Base-by-base conservation (phyloP, 1,140 invertebrate genomes). In the Parasteatoda tepidariorum region DNA sequence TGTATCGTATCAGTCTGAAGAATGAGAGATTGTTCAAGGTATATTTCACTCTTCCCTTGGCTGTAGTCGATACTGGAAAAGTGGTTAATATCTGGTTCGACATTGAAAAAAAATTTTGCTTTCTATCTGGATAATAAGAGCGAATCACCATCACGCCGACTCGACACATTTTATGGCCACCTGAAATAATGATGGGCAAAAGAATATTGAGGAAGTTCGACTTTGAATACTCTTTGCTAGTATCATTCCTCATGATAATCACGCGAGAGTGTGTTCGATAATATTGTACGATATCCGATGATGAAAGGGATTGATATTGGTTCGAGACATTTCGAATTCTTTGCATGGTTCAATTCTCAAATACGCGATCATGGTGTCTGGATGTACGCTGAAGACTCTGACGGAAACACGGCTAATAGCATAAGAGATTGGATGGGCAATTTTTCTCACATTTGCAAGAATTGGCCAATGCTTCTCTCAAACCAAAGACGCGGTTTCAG, bases 391-490 rank as follows among this genome's bases (percentile, higher is more conserved):
- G 41, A 64, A 7, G 34, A 75, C 28, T 28, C 54, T 2, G 55
- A 68, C 15, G 84, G 86, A 33, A 74, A 84, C 31, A 73, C 78
- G 1, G 75, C 34, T 6, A n/a, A 22, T 11, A 30, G 31, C 34
- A 87, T 87, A 11, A 61, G 86, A 26, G 41, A 66, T 24, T 87
- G 86, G 86, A 87, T 87, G 86, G 86, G 86, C 0, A 85, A 87
- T 61, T 87, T 87, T 68, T 81, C 76, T 66, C 55, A 78, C 3
- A 85, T 84, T 87, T 85, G 85, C 86, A 33, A 64, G 86, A 68
- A 87, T 87, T 86, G 86, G 86, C 64, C 86, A 87, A 38, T 87
- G 86, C 71, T 87, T 87, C 70, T 86, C 86, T 7, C 85, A 86
- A 30, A 86, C 86, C 2, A 54, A 84, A 67, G 83, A 78, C 24